Evolutionary conservation across 2,797 vertebrate genomes (phyloP).

Genomic region (Lacerta bilineata): DNA sequence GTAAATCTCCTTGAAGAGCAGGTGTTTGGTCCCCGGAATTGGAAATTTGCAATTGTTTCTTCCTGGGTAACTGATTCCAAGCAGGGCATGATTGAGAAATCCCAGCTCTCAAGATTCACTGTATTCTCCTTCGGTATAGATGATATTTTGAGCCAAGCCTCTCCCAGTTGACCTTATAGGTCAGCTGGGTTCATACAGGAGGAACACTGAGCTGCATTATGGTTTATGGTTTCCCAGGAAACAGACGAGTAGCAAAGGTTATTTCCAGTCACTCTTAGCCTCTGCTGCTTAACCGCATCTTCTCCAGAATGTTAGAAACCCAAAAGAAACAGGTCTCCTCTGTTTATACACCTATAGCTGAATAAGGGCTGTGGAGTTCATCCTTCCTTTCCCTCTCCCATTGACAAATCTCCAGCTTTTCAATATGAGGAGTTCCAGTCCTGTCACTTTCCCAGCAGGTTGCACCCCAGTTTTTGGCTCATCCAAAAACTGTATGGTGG

Average conservation of each 20-base stretch:
- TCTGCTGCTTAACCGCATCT: not conserved
- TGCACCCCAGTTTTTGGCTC: not conserved
- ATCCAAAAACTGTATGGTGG: not conserved
- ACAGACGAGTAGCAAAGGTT: not conserved
- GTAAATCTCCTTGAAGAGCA: not conserved
- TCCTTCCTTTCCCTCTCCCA: not conserved
- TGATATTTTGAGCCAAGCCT: not conserved
- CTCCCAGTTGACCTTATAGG: constrained; percentile 26
- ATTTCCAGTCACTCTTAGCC: not conserved
- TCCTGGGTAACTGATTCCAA: not conserved
- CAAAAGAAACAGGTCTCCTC: not conserved
- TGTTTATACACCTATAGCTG: not conserved
- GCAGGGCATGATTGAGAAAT: not conserved
- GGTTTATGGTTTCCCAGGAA: constrained; percentile 23
- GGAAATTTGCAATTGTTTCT: not conserved
- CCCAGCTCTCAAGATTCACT: not conserved
- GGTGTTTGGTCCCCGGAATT: not conserved
- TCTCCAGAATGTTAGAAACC: not conserved
- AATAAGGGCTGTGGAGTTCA: too few species aligned
- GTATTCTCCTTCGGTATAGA: not conserved
- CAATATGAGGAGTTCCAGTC: not conserved
- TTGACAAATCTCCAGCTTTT: not conserved
- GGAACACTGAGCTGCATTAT: not conserved
- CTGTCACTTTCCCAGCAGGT: not conserved
- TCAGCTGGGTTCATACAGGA: constrained; percentile 7